Percentiles rank a stretch among this genome's conserved stretches.
Evolutionary conservation across 2,113 vertebrate species (phyloP).

Genomic region (Origma solitaria): DNA sequence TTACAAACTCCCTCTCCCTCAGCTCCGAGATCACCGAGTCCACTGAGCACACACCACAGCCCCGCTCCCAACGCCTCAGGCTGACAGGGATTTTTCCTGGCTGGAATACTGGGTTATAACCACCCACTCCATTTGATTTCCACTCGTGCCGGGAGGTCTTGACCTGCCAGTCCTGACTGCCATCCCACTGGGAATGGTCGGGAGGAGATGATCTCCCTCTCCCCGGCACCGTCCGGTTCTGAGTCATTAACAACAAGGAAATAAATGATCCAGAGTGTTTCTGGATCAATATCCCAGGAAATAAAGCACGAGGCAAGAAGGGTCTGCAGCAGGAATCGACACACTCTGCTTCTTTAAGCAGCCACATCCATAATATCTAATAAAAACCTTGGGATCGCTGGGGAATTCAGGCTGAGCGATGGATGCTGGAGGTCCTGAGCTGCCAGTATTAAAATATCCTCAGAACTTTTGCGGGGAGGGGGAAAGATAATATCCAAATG

Average conservation of each 20-base stretch:
- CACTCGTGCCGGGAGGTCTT: not conserved
- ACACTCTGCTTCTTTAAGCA: not conserved
- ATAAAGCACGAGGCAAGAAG: not conserved
- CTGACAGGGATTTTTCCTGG: not conserved
- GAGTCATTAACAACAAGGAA: not conserved
- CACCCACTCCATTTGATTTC: not conserved
- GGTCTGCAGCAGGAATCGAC: not conserved
- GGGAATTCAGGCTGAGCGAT: not conserved
- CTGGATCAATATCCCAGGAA: not conserved
- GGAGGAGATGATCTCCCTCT: not conserved
- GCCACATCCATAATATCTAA: not conserved
- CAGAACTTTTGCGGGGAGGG: not conserved
- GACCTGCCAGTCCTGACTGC: not conserved
- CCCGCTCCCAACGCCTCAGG: rapidly evolving
- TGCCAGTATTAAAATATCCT: not conserved
- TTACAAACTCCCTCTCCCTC: not conserved
- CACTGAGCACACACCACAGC: not conserved
- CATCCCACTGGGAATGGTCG: not conserved
- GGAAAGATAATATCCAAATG: not conserved
- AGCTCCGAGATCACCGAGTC: not conserved
- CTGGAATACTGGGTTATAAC: not conserved
- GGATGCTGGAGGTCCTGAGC: not conserved
- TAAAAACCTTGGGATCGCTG: not conserved
- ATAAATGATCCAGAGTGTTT: not conserved
- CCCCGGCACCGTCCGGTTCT: rapidly evolving